Base-by-base conservation (phyloP, 2,113 vertebrate species). In the Saguinus midas region DNA sequence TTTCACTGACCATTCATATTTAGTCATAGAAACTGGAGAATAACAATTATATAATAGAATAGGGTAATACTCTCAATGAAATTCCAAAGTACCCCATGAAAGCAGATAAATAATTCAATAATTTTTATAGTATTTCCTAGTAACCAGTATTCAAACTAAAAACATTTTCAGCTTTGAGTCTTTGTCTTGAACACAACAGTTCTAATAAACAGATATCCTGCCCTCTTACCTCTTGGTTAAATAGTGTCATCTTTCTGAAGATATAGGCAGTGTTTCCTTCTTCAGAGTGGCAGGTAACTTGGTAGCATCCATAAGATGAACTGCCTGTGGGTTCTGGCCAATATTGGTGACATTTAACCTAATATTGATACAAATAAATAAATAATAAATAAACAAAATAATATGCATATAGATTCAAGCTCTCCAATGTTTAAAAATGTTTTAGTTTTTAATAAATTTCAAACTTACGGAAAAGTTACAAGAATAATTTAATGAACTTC, bases 341-440 rank as follows among this genome's bases (percentile, higher is more conserved):
- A 98, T 99, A 99, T 90, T 99, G 99, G 98, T 99, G 99, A 98
- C 99, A 99, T 97, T 99, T 99, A 88, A 99, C 99, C 99, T 99
- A 93, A 40, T 8, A 90, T 85, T 70, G 98, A 98, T 40, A 98
- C 23, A 96, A 96, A 97, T 58, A 87, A 98, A 94, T 35, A 50
- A 78, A 87, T 57, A 96, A 96, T 55, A 88, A 98, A 84, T 23
- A 64, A 75, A 75, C 21, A 52, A 93, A 90, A 72, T 18, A 66
- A 40, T 11, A 61, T 55, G 76, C 5, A 52, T 25, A 81, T 40
- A 1, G 83, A 79, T 58, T 95, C 75, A 76, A 45, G 35, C 32
- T 89, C 58, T 91, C 40, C 40, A 87, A 93, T 64, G 55, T 81
- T 95, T 32, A 35, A 80, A 52, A 80, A 29, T 52, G 17, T 52